Base-by-base conservation (phyloP, 2,888 invertebrate genomes). In the Abrostola triplasia region DNA sequence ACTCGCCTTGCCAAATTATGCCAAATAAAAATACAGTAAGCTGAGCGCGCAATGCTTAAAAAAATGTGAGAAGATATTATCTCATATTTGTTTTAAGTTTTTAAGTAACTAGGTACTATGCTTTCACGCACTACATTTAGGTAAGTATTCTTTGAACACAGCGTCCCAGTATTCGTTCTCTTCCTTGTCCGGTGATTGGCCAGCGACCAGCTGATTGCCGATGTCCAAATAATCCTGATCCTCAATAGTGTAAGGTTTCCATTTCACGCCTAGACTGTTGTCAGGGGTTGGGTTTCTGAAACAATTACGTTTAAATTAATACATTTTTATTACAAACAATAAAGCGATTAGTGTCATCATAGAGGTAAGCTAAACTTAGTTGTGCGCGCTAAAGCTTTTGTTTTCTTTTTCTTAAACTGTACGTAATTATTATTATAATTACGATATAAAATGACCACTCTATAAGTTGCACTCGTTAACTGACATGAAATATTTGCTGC, bases 201-300 rank as follows among this genome's bases (percentile, higher is more conserved):
- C 63, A 0, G 67, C 13, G 1, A 52, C 51, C 4, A 91, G 75
- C 24, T 77, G 11, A 48, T 88, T 84, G 0, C 85, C 86, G 11
- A 90, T 84, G 5, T 88, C 82, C 64, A 90, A 44, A 49, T 82
- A 90, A 6, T 83, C 66, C 48, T 85, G 80, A 0, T 62, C 48
- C n/a, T 82, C 65, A 6, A 74, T 37, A 6, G 80, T 81, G 24
- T 78, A 89, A 0, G 84, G 82, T 0, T 58, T 52, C 89, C 89
- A 90, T 38, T 73, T 72, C 0, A 72, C 81, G 6, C 80, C 85
- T 0, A 84, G 60, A n/a, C 67, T 77, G 2, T 72, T 63, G 36
- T 86, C 86, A 0, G 88, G 89, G 4, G 90, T 90, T 6, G 90
- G 90, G 58, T 90, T 82, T 7, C 90, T 90, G 70, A 5, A 69